Base-by-base conservation (phyloP, 2,888 invertebrate genomes). In the Oeneis ivallda region DNA sequence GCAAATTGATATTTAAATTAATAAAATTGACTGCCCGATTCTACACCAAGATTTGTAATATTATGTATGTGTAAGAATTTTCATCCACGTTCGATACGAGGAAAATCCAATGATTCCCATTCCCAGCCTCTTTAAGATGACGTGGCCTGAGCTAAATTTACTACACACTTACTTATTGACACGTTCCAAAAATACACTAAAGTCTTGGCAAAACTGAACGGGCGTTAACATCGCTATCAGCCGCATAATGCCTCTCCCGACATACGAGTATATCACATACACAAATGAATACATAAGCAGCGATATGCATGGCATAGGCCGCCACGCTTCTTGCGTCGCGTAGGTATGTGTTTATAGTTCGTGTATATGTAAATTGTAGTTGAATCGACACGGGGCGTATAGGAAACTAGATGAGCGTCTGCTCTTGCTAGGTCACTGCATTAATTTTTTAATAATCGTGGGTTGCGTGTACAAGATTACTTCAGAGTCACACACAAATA, bases 111-210 rank as follows among this genome's bases (percentile, higher is more conserved):
- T 87, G 81, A 86, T 84, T 85, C 78, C 77, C 76, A 86, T 83
- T 86, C 77, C 77, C 76, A 77, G 78, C 82, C 37, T 80, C 81
- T 78, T 74, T 77, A 73, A 75, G 79, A 83, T 90, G 90, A 90
- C 89, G 89, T 87, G 87, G 85, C 85, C 41, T 1, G 82, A 72
- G 79, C 91, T 91, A 91, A 87, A 89, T 87, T 87, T 91, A 90
- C 87, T 82, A 82, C 85, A 87, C 88, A 89, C 90, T 90, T 89
- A 91, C 86, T 89, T 92, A 91, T 92, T 91, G 92, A 91, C 91
- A 89, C 87, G 90, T 85, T 89, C 91, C 89, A 87, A 90, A 91
- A 92, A 92, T 91, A 91, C 82, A 83, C 81, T 78, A 72, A 79
- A 82, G 76, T 87, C 89, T 91, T 91, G 91, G 91, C 91, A 89